These are phyloP conservation scores for Macaria notata DNA, from an alignment of 2,888 invertebrate species.

Conservation along the genomic window DNA sequence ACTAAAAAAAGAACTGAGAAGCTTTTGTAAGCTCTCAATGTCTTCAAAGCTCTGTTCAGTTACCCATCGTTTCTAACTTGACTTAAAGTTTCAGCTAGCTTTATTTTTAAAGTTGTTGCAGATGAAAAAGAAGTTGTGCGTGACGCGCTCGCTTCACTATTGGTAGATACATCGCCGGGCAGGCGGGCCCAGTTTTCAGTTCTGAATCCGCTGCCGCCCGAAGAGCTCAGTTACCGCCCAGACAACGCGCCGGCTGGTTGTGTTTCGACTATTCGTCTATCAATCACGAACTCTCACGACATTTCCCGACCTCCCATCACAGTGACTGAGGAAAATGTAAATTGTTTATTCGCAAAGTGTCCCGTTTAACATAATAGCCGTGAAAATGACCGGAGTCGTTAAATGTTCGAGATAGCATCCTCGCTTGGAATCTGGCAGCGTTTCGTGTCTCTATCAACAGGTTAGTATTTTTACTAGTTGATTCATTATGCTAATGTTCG, in stretches of 20 bases:
- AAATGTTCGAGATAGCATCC: slow-evolving; percentile 54
- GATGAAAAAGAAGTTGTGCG: slow-evolving; percentile 6
- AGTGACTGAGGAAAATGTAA: slow-evolving; percentile 41
- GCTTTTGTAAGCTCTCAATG: too few relatives aligned
- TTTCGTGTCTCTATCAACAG: slow-evolving; percentile 58
- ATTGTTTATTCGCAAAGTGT: slow-evolving; percentile 37
- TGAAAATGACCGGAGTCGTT: slow-evolving; percentile 52
- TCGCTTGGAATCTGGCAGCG: slow-evolving; percentile 46
- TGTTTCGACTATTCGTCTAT: too few relatives aligned
- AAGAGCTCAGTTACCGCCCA: slow-evolving; percentile 41
- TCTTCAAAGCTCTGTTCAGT: too few relatives aligned
- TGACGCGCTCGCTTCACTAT: neutral
- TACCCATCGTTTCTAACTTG: neutral
- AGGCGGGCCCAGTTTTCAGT: slow-evolving; percentile 50
- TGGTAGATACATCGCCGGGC: slow-evolving; percentile 44
- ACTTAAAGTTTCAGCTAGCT: slow-evolving; percentile 3
- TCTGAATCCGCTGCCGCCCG: slow-evolving; percentile 33
- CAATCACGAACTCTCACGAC: slow-evolving; percentile 17
- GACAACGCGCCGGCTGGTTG: slow-evolving; percentile 37
- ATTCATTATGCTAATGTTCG: slow-evolving; percentile 28
- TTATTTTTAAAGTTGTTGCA: slow-evolving; percentile 7
- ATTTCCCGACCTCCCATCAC: slow-evolving; percentile 20
- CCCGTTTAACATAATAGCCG: slow-evolving; percentile 44
- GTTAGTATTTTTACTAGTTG: slow-evolving; percentile 53
- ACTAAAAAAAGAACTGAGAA: too few relatives aligned